These are phyloP conservation scores for Luscinia megarhynchos DNA, from an alignment of 2,797 vertebrate species.

Conservation along the genomic window DNA sequence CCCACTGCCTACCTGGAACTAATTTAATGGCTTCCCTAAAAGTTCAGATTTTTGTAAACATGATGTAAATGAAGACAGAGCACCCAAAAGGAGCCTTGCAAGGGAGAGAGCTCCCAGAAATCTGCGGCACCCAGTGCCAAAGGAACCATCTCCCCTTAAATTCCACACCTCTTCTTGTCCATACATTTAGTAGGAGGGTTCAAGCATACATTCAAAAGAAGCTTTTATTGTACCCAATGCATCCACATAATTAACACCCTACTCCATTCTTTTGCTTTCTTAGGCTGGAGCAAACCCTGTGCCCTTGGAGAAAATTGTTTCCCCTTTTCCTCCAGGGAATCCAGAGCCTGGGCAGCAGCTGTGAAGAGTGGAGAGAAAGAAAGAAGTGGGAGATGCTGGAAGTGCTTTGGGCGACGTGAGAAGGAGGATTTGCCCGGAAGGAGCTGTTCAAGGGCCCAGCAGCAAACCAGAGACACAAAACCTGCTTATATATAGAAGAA, in stretches of 20 bases:
- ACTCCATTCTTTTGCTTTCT: conserved; percentile 60
- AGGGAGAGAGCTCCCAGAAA: not conserved
- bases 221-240: conserved; percentile 34
- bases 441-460: conserved; percentile 73
- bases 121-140: not conserved
- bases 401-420: conserved; percentile 65
- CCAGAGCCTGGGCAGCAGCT: conserved; percentile 73
- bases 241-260: conserved; percentile 52
- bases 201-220: conserved; percentile 47
- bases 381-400: conserved; percentile 72
- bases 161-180: not conserved
- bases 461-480: conserved; percentile 72
- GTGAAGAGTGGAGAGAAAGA: conserved; percentile 68
- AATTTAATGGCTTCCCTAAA: not conserved
- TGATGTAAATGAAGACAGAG: not conserved
- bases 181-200: not conserved
- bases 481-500: conserved; percentile 75
- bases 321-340: conserved; percentile 77
- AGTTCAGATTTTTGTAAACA: not conserved
- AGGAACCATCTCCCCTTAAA: not conserved
- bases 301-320: conserved; percentile 81
- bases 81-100: not conserved
- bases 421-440: conserved; percentile 68
- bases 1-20: not conserved
- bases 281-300: conserved; percentile 81